Evolutionary conservation across 2,113 vertebrate species (phyloP), one percentile per base, ranked within the genome.

Genomic region (Brachirus orientalis): DNA sequence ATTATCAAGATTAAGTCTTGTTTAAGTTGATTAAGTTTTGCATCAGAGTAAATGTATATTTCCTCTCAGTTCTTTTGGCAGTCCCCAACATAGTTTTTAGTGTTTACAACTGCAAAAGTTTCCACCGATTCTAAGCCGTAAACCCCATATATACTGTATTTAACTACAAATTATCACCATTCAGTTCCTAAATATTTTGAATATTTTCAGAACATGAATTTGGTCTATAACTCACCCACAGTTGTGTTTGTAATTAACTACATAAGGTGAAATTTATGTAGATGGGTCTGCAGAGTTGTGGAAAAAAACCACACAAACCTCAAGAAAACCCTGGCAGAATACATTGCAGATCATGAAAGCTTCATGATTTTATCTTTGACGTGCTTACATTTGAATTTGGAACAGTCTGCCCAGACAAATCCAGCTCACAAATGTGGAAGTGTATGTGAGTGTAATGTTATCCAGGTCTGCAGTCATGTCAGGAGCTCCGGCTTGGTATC

Each of bases 401-500:
- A 69, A 54, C 47, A 33, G 78, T 64, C 69, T 69, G 69, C 67
- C 28, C 53, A 47, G 73, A 72, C 59, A 82, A 83, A 85, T 46
- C 66, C 59, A 20, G 56, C 35, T n/a, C 69, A 52, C 71, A 72
- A 86, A 75, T 9, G 33, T 67, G 67, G 74, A 75, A 75, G 62
- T 63, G 63, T 65, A 74, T 84, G 71, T 71, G 59, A 63, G 70
- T 69, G 44, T 82, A 68, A 74, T 59, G 65, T 83, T 72, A 72
- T 64, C 53, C 67, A 71, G 72, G 79, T 84, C 80, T 61, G 71
- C 76, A 74, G 73, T 72, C 63, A 50, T 61, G 74, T 82, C 74
- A 80, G 78, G 63, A 79, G 76, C 57, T 62, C 66, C 65, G 44
- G 60, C 53, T 80, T 51, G 80, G 74, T 71, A 79, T 78, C 84